A percentile compares a stretch with the other conserved stretches of the same genome.
These are phyloP conservation scores for Electrona antarctica DNA, from an alignment of 2,113 vertebrate genomes.

Conservation along the genomic window DNA sequence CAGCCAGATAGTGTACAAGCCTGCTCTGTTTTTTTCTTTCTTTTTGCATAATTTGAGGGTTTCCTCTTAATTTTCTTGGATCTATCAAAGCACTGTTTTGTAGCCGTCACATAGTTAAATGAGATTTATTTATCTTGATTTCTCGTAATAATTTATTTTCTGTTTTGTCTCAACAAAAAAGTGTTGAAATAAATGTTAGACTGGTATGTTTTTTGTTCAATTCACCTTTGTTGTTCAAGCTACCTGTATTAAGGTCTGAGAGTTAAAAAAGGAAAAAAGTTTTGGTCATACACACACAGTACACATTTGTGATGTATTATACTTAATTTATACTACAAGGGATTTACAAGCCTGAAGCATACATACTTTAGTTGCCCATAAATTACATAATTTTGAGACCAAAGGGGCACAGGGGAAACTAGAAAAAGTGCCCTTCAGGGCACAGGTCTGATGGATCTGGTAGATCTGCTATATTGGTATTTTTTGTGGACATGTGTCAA, in stretches of 20 bases:
- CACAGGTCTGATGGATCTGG: too few relatives aligned
- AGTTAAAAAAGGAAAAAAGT: too few relatives aligned
- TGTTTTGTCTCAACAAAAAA: conserved; percentile 61
- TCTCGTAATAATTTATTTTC: conserved; percentile 72
- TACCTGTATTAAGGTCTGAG: not conserved
- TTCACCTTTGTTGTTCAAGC: not conserved
- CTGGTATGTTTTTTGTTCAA: not conserved
- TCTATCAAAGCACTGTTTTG: conserved; percentile 42
- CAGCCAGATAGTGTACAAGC: not conserved
- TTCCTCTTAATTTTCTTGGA: conserved; percentile 44
- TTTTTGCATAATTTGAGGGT: not conserved
- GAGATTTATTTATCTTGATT: conserved; percentile 66
- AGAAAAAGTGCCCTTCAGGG: too few relatives aligned
- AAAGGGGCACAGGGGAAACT: too few relatives aligned
- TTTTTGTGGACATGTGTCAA: too few relatives aligned
- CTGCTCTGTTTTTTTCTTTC: conserved; percentile 13
- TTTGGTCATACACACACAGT: too few relatives aligned
- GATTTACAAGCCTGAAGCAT: too few relatives aligned
- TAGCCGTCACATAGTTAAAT: conserved; percentile 40
- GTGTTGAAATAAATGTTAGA: conserved; percentile 38
- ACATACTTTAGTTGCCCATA: too few relatives aligned
- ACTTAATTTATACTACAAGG: too few relatives aligned
- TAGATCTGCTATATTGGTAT: too few relatives aligned
- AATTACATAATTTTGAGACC: too few relatives aligned
- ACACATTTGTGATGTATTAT: too few relatives aligned